Evolutionary conservation across 2,113 vertebrate species (phyloP), one percentile per base, ranked within the genome.

Genomic region (Hippocampus barbouri): DNA sequence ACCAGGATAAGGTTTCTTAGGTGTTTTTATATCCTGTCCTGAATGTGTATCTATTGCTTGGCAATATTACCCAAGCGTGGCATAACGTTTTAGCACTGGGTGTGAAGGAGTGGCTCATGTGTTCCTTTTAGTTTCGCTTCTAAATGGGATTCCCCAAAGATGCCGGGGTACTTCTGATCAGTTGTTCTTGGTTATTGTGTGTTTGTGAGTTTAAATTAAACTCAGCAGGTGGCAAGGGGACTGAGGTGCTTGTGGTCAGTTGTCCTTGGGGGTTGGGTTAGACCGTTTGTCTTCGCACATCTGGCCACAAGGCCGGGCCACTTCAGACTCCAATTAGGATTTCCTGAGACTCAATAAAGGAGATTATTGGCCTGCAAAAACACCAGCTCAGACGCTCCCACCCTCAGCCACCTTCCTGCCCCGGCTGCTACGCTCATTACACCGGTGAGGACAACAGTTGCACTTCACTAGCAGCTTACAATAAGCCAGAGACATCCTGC

Each of bases 251-350:
- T 78, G 40, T 80, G 75, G 84, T 85, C 84, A 83, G 71, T 80
- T 74, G 79, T 81, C 78, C 77, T 73, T 69, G 73, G 69, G 75
- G 74, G 74, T 77, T 69, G 6, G 20, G 72, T 66, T 23, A 81
- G 41, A 47, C 41, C 27, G 78, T 89, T 86, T 88, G 87, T 86
- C 82, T 86, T 89, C 64, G 66, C 85, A 85, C 90, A 91, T 90
- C 83, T 91, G 89, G 78, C 83, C 82, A 78, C 85, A 84, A 76
- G 70, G n/a, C n/a, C n/a, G n/a, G 84, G 83, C 69, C 72, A 81
- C 83, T 89, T 93, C 86, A 81, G 78, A 89, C 81, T 90, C 85
- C 85, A 90, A 86, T 90, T 90, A 89, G 88, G 88, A 92, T 91
- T 88, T 92, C 90, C 90, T 91, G 86, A 89, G 85, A 86, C 78